Conservation (phyloP, 2,797 vertebrate species). For the Smutsia temminckii region DNA sequence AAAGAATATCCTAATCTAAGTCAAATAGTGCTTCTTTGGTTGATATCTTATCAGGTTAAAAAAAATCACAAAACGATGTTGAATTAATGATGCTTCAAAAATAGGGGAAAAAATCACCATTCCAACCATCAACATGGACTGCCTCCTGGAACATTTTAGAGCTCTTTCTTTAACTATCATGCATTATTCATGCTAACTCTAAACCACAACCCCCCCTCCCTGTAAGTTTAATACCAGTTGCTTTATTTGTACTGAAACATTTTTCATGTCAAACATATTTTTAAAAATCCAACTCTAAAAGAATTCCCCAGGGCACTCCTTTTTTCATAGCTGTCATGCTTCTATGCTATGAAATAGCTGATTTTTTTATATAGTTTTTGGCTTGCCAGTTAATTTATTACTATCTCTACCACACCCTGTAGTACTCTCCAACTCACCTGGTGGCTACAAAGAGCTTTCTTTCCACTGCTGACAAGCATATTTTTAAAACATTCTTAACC, state of each 20-base stretch:
- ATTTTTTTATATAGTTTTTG: constrained; percentile 79
- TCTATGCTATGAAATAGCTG: constrained; percentile 90
- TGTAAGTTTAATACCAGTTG: constrained; percentile 94
- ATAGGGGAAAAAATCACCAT: constrained; percentile 79
- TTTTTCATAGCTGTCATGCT: constrained; percentile 96
- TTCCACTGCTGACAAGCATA: constrained; percentile 81
- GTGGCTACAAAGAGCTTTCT: constrained; percentile 86
- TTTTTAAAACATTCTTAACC: constrained; percentile 72
- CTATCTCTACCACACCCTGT: constrained; percentile 91
- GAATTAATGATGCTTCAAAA: constrained; percentile 89
- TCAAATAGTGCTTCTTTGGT: constrained; percentile 84
- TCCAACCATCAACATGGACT: constrained; percentile 83
- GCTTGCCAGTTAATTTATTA: constrained; percentile 93
- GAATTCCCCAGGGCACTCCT: constrained; percentile 93
- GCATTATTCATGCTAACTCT: constrained; percentile 93
- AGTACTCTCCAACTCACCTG: constrained; percentile 89
- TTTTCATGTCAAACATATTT: constrained; percentile 95
- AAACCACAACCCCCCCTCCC: constrained; percentile 88
- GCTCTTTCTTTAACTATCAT: constrained; percentile 92
- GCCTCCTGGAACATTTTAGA: constrained; percentile 85
- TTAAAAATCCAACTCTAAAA: constrained; percentile 89
- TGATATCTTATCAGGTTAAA: constrained; percentile 75
- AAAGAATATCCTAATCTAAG: constrained; percentile 83
- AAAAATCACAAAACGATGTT: constrained; percentile 80
- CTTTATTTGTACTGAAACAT: constrained; percentile 98